Conservation (phyloP, 2,113 vertebrate genomes). For the Urocolius indicus region DNA sequence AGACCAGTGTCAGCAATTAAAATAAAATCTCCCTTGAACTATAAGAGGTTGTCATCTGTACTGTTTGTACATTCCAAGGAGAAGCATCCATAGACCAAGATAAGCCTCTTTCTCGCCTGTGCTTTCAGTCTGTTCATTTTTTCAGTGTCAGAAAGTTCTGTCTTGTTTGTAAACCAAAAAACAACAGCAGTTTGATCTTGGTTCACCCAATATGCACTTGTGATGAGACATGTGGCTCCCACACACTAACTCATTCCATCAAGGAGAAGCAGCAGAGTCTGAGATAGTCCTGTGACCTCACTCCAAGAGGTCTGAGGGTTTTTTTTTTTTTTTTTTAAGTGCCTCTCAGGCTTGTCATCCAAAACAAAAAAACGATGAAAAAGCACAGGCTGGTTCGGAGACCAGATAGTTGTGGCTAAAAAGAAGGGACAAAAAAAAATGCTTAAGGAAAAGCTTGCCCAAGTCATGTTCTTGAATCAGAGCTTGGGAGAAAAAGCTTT, state of each 20-base stretch:
- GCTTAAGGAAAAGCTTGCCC: neutral
- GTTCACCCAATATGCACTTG: neutral
- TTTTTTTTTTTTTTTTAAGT: neutral
- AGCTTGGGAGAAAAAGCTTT: neutral
- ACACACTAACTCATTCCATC: neutral
- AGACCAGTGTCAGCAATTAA: neutral
- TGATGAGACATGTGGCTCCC: neutral
- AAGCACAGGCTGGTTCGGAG: neutral
- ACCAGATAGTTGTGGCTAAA: accelerated
- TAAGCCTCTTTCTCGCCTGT: neutral
- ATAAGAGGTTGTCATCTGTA: neutral
- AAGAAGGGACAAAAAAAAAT: neutral
- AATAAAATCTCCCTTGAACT: neutral
- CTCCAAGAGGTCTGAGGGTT: neutral
- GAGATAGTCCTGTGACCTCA: neutral
- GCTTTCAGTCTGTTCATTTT: neutral
- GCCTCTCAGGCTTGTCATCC: neutral
- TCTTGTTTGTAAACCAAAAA: conserved; percentile 4
- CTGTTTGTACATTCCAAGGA: neutral
- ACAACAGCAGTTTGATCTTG: conserved; percentile 7
- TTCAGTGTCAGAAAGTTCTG: conserved; percentile 4
- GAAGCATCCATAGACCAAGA: neutral
- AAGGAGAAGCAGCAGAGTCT: neutral
- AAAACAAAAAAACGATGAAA: neutral
- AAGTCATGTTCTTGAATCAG: neutral